Evolutionary conservation across 2,113 vertebrate genomes (phyloP), one percentile per base, ranked within the genome.

Genomic region (Felis catus): DNA sequence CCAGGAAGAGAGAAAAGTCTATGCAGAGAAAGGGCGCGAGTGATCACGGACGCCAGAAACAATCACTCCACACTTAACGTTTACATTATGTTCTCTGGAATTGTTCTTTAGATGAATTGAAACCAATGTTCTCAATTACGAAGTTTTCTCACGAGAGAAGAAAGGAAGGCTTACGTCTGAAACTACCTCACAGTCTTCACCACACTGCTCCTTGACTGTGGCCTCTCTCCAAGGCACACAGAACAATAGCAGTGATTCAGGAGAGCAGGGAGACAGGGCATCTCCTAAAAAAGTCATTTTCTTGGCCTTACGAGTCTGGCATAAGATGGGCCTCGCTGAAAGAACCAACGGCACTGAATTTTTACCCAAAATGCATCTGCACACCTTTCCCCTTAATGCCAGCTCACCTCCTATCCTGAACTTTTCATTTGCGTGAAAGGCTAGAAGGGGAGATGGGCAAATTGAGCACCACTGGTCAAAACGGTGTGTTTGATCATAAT

Each of bases 111-210:
- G 27, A 82, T 73, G 76, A 83, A 89, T 85, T 81, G 78, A 93
- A 86, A 95, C 33, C 61, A 85, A 16, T 76, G 84, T 89, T 92
- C 83, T 95, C 48, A 90, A 74, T 87, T 87, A 74, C 14, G 12
- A 31, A 4, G 36, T 92, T 92, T 92, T 94, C 68, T 83, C 68
- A 91, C 33, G 68, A 68, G 53, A 89, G 73, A 93, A 93, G 58
- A 95, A 95, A 87, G 45, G 79, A 86, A 41, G 7, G 4, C 6
- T 85, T 92, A 68, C 74, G 7, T 73, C 70, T 81, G 58, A 94
- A 95, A 87, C 87, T 87, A 51, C 12, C n/a, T 74, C n/a, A 70
- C 70, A 51, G 8, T 58, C 83, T 53, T 41, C 31, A 45, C 39
- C 55, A 63, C 10, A 82, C 93, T 66, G 71, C 25, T 92, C 41